A percentile compares a stretch with the other conserved stretches of the same genome.
These are phyloP conservation scores for Conopomorpha cramerella DNA, from an alignment of 1,140 invertebrate genomes.

Conservation along the genomic window DNA sequence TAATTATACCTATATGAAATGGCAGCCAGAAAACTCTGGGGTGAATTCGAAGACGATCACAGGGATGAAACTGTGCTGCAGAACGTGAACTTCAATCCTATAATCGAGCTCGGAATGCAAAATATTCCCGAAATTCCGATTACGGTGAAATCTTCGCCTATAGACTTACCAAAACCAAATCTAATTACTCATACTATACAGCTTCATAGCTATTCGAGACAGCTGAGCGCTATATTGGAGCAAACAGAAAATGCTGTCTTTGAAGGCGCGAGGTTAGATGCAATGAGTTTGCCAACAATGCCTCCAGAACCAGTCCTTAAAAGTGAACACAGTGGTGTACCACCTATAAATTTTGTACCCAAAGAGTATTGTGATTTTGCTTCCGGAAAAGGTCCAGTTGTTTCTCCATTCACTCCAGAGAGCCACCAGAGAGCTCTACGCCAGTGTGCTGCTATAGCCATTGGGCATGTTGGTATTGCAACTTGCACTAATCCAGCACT, in stretches of 20 bases:
- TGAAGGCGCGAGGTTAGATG: conserved; percentile 29
- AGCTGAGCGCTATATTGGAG: conserved; percentile 31
- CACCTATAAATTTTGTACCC: conserved; percentile 37
- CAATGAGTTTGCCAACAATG: conserved; percentile 25
- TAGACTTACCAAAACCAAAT: conserved; percentile 42
- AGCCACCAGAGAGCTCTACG: conserved; percentile 41
- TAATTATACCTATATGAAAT: conserved; percentile 14
- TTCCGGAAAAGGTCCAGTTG: conserved; percentile 35
- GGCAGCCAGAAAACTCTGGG: conserved; percentile 42
- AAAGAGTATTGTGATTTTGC: conserved; percentile 53
- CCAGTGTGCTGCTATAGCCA: conserved; percentile 49
- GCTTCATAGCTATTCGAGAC: conserved; percentile 31
- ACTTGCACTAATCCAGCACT: conserved; percentile 42
- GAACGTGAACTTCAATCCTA: conserved; percentile 50
- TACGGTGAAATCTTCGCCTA: conserved; percentile 40
- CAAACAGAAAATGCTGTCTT: conserved; percentile 34
- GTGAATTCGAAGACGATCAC: conserved; percentile 40
- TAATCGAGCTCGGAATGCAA: conserved; percentile 57
- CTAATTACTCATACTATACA: conserved; percentile 45
- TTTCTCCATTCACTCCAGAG: conserved; percentile 41
- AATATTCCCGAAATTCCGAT: conserved; percentile 51
- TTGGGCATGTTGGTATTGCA: conserved; percentile 40
- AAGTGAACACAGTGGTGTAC: conserved; percentile 24
- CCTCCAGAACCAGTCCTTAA: conserved; percentile 28
- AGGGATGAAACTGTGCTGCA: conserved; percentile 34